Percentiles rank a stretch among this genome's conserved stretches.
Evolutionary conservation across 2,113 vertebrate genomes (phyloP).

Genomic region (Hippocampus mohnikei): DNA sequence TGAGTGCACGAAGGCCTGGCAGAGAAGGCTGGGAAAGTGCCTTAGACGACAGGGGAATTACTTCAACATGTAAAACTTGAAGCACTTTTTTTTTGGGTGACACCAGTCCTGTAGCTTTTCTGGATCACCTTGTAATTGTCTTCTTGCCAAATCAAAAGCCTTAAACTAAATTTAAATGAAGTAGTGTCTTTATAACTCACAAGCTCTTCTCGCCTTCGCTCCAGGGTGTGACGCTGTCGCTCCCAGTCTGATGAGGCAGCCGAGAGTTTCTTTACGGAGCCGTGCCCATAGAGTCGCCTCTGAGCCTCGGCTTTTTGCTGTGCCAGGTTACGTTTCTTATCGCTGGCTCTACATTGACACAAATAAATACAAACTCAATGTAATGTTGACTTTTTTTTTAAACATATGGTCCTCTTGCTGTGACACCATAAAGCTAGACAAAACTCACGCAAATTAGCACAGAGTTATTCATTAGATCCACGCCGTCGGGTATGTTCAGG

Average conservation of each 20-base stretch:
- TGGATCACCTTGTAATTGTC: background rate
- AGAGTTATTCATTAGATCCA: too few species aligned
- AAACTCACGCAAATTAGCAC: too few species aligned
- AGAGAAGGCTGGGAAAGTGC: background rate
- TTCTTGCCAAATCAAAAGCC: background rate
- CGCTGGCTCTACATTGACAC: slow-evolving; percentile 81
- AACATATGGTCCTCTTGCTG: too few species aligned
- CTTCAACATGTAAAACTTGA: background rate
- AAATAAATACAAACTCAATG: slow-evolving; percentile 3
- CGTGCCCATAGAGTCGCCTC: slow-evolving; percentile 89
- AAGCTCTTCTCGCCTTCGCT: slow-evolving; percentile 90
- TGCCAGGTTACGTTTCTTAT: slow-evolving; percentile 93
- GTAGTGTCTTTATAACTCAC: slow-evolving; percentile 60
- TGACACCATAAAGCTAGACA: too few species aligned
- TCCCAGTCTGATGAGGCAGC: slow-evolving; percentile 92
- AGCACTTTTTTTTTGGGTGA: background rate
- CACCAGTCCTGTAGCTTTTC: background rate
- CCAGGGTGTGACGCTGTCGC: slow-evolving; percentile 87
- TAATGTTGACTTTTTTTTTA: background rate
- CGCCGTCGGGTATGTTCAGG: too few species aligned
- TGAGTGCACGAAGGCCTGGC: background rate
- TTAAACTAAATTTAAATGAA: background rate
- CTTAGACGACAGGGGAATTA: background rate
- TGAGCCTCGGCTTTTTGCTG: slow-evolving; percentile 97
- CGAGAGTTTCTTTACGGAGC: slow-evolving; percentile 82